Evolutionary conservation across 1,140 invertebrate species (phyloP), one percentile per base, ranked within the genome.

Genomic region (Maniola jurtina): DNA sequence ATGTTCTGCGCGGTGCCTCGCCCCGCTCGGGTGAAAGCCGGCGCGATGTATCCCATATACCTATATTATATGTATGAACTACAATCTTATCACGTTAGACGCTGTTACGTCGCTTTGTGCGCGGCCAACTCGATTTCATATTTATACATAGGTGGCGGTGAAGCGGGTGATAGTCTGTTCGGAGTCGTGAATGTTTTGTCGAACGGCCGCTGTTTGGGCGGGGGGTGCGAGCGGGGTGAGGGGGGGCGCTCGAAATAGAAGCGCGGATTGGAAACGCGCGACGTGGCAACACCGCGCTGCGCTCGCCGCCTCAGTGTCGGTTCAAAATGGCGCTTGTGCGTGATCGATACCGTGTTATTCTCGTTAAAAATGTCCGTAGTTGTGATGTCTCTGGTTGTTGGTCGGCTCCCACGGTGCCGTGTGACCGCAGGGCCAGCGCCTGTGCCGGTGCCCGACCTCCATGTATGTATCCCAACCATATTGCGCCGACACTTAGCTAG

Each of bases 301-400:
- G 72, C 68, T 75, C 72, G 25, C 25, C 71, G 77, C 75, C 75
- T 88, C 81, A 90, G 88, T 90, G 86, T 89, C 84, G 81, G 83
- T 86, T 86, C 88, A 90, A 90, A 89, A 90, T 90, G 88, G 88
- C 88, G 88, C 76, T 81, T 83, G 86, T 88, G 88, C 79, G 88
- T 90, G 88, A 90, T 90, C 88, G 82, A 90, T 90, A 89, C 83
- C 73, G 85, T 88, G 88, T 76, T 82, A 86, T 81, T 84, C 79
- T 67, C 71, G 83, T 84, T 80, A 74, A 87, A 45, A 89, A 90
- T 86, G 83, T 73, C 78, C 79, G 79, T 81, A 82, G 82, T 80
- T 84, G 86, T 89, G 88, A 84, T 86, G 73, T 77, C 83, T 82
- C 73, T 81, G 76, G 79, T 85, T 78, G 83, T 84, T 78, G 82